Conservation (phyloP, 2,797 vertebrate genomes). For the Schizopygopsis pylzovi region DNA sequence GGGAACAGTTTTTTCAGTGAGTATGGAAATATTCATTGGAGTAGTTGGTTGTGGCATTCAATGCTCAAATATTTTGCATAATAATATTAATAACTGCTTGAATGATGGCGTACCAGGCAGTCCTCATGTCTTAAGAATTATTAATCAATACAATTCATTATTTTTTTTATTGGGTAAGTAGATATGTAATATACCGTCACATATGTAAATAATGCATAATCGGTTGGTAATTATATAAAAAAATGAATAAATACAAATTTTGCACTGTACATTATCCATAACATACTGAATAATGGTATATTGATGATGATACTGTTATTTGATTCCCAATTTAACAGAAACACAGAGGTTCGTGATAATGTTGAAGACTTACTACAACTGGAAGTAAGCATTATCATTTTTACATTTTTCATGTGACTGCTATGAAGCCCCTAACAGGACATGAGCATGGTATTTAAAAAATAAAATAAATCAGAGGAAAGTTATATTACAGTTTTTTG, state of each 20-base stretch:
- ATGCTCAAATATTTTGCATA: neutral
- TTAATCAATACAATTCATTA: neutral
- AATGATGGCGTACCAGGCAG: neutral
- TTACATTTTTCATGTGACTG: neutral
- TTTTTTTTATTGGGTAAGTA: neutral
- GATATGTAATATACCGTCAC: neutral
- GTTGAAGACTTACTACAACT: conserved; percentile 73
- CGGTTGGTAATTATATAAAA: neutral
- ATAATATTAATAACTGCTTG: neutral
- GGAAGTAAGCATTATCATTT: conserved; percentile 67
- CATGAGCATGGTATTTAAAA: neutral
- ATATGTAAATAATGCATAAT: neutral
- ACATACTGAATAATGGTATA: neutral
- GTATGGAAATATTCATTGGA: conserved; percentile 14
- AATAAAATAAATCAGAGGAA: neutral
- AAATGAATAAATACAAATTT: neutral
- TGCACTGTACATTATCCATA: neutral
- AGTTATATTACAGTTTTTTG: neutral
- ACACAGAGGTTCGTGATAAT: conserved; percentile 65
- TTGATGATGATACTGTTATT: neutral
- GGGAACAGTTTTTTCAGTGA: conserved; percentile 75
- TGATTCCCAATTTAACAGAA: conserved; percentile 58
- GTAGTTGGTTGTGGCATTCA: neutral
- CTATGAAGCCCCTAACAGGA: neutral
- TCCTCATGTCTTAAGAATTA: neutral